These are phyloP conservation scores for Corythoichthys haematopterus DNA, from an alignment of 2,113 vertebrate genomes.

Conservation along the genomic window DNA sequence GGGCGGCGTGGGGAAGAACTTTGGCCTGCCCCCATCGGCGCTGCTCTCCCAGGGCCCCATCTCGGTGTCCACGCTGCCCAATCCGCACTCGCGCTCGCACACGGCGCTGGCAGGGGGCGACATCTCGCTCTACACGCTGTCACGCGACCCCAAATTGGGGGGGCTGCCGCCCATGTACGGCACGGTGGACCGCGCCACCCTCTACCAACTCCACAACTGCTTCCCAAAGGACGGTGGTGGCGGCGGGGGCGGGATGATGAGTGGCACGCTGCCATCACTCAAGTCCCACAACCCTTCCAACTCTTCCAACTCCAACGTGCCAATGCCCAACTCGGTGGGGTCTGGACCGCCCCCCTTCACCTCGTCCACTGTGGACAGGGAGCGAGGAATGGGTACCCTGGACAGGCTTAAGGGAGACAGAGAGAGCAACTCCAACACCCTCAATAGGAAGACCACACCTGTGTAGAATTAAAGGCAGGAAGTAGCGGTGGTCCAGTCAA, in stretches of 20 bases:
- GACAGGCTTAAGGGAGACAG: constrained; percentile 76
- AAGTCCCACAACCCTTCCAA: constrained; percentile 74
- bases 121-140: constrained; percentile 89
- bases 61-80: constrained; percentile 76
- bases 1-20: constrained; percentile 73
- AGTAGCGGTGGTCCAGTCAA: constrained; percentile 4
- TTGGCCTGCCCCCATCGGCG: constrained; percentile 69
- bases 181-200: constrained; percentile 77
- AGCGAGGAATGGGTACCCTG: constrained; percentile 75
- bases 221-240: constrained; percentile 80
- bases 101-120: constrained; percentile 74
- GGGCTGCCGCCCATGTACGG: constrained; percentile 75
- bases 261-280: constrained; percentile 74
- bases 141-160: constrained; percentile 81
- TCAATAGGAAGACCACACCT: constrained; percentile 89
- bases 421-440: constrained; percentile 83
- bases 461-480: constrained; percentile 56
- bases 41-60: constrained; percentile 73
- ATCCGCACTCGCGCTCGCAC: constrained; percentile 75
- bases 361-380: constrained; percentile 71
- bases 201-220: constrained; percentile 89
- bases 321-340: constrained; percentile 77
- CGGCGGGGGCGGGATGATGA: constrained; percentile 68
- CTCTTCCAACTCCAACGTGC: constrained; percentile 69
- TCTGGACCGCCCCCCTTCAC: constrained; percentile 77